phyloP scores from a whole-genome alignment of 2,113 vertebrate genomes.

The Pionites leucogaster region DNA sequence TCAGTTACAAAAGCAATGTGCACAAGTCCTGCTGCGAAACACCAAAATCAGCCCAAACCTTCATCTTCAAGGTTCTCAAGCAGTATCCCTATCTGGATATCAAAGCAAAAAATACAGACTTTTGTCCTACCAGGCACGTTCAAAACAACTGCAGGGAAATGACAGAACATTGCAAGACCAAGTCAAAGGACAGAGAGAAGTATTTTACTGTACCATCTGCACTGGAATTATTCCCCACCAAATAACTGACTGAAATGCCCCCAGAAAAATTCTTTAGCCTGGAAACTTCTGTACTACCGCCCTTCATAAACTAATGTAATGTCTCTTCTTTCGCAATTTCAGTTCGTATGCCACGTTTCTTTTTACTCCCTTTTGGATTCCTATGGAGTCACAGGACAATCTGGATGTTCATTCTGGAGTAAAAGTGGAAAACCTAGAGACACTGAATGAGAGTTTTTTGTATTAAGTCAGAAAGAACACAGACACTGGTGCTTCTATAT shows the following conservation, averaged over 20 bases:
- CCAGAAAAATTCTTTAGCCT: background rate
- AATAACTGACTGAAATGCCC: background rate
- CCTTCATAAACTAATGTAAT: background rate
- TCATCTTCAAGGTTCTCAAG: background rate
- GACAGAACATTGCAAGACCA: background rate
- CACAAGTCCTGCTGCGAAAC: background rate
- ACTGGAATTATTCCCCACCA: background rate
- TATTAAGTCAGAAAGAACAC: background rate
- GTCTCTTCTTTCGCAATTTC: background rate
- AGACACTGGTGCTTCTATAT: background rate
- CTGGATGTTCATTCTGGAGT: background rate
- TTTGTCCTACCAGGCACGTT: fast-evolving
- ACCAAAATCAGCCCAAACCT: background rate
- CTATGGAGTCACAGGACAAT: background rate
- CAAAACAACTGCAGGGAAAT: background rate
- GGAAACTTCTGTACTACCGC: background rate
- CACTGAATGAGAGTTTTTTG: background rate
- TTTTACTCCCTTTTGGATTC: background rate
- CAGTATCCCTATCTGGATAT: background rate
- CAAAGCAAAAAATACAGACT: fast-evolving
- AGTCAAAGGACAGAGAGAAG: background rate
- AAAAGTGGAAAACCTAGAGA: background rate
- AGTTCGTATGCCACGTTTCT: background rate
- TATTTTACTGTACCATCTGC: background rate
- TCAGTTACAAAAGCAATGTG: background rate